These are phyloP conservation scores for Hippopotamus amphibius DNA, from an alignment of 2,113 vertebrate genomes.

Conservation along the genomic window DNA sequence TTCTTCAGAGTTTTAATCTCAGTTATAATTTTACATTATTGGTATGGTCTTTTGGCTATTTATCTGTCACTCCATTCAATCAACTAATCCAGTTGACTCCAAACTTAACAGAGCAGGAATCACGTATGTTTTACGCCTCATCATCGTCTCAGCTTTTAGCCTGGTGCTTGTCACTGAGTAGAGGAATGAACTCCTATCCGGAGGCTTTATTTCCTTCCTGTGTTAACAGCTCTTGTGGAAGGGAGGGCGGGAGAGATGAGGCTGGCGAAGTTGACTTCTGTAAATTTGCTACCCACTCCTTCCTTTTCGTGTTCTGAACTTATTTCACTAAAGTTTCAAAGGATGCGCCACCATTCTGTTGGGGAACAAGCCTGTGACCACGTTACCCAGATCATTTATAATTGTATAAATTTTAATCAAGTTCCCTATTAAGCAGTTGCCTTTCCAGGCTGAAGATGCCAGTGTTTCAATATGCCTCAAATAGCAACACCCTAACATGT, in stretches of 20 bases:
- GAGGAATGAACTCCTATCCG: neutral
- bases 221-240: neutral
- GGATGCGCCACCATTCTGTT: neutral
- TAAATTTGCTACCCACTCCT: neutral
- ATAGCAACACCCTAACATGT: neutral
- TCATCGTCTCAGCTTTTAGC: neutral
- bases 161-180: neutral
- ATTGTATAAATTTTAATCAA: neutral
- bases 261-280: neutral
- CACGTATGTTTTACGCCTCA: neutral
- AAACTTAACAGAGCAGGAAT: neutral
- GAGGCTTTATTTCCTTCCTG: constrained; percentile 30
- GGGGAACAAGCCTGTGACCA: neutral
- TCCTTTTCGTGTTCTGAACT: neutral
- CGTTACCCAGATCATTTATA: neutral
- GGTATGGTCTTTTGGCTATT: neutral
- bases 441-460: neutral
- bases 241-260: neutral
- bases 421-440: neutral
- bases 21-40: neutral
- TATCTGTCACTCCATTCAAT: neutral
- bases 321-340: constrained; percentile 36
- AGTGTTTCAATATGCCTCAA: neutral
- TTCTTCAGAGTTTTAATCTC: neutral
- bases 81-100: constrained; percentile 29